These are phyloP conservation scores for Halocynthia roretzi DNA, from an alignment of 23 tunicate species.

Conservation along the genomic window DNA sequence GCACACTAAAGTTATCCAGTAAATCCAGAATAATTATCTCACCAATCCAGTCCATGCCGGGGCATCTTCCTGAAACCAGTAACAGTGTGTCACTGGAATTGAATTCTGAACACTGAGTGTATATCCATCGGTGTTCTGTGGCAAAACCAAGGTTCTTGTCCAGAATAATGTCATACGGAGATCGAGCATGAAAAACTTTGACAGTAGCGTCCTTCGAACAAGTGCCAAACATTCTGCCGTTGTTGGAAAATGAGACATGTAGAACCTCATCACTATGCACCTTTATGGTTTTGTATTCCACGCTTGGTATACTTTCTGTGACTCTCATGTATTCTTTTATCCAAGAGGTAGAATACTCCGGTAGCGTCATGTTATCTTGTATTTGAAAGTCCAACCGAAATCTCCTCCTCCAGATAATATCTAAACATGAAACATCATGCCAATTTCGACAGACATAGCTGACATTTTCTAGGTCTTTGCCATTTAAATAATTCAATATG, in stretches of 20 bases:
- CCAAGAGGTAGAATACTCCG: slow-evolving; percentile 44
- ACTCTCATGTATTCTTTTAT: slow-evolving; percentile 56
- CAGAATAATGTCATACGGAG: slow-evolving; percentile 67
- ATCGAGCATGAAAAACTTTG: slow-evolving; percentile 74
- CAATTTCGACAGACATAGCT: slow-evolving; percentile 46
- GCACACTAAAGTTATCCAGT: slow-evolving; percentile 28
- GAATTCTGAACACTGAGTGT: slow-evolving; percentile 73
- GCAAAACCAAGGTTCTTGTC: slow-evolving; percentile 37
- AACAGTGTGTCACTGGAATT: slow-evolving; percentile 70
- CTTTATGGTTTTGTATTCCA: slow-evolving; percentile 42
- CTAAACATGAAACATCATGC: slow-evolving; percentile 27
- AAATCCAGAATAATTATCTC: slow-evolving; percentile 64
- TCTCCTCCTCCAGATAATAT: slow-evolving; percentile 48
- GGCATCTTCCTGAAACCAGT: slow-evolving; percentile 62
- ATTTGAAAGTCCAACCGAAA: slow-evolving; percentile 34
- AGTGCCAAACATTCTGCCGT: slow-evolving; percentile 83
- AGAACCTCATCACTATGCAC: slow-evolving; percentile 75
- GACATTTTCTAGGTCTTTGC: slow-evolving; percentile 34
- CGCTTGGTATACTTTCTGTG: slow-evolving; percentile 50
- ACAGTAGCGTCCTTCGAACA: slow-evolving; percentile 84
- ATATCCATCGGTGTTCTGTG: slow-evolving; percentile 46
- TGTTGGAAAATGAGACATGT: slow-evolving; percentile 72
- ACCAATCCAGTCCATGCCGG: slow-evolving; percentile 53
- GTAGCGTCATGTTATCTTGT: not conserved
- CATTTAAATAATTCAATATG: slow-evolving; percentile 33